Conservation (phyloP, 2,888 invertebrate species). For the Plutella xylostella region DNA sequence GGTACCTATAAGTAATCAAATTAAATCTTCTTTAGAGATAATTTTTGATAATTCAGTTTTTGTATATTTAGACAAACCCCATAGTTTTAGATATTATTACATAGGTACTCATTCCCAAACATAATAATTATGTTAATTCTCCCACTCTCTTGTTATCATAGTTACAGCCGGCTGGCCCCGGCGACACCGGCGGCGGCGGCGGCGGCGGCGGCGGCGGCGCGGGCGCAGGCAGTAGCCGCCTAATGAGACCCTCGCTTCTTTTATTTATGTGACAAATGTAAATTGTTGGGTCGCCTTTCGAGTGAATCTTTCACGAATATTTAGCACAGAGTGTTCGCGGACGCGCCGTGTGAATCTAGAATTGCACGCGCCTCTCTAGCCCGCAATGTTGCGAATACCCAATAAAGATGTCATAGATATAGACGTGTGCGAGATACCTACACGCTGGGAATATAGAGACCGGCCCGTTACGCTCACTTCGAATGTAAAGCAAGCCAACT, state of each 20-base stretch:
- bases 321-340: slow-evolving; percentile 34
- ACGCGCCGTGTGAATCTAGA: slow-evolving; percentile 42
- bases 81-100: too few relatives aligned
- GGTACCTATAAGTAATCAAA: too few relatives aligned
- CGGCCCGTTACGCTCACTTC: too few relatives aligned
- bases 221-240: slow-evolving; percentile 23
- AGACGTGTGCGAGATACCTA: slow-evolving; percentile 22
- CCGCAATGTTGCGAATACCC: slow-evolving; percentile 25
- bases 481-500: too few relatives aligned
- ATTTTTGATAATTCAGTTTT: too few relatives aligned
- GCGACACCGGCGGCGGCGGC: neutral
- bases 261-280: slow-evolving; percentile 63
- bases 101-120: too few relatives aligned
- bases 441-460: neutral
- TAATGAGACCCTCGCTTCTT: slow-evolving; percentile 58
- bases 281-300: slow-evolving; percentile 35
- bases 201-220: slow-evolving; percentile 23
- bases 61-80: too few relatives aligned
- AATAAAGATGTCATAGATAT: slow-evolving; percentile 37
- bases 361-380: slow-evolving; percentile 45
- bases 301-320: slow-evolving; percentile 50
- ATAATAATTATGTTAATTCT: too few relatives aligned
- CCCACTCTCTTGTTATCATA: too few relatives aligned
- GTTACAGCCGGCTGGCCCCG: too few relatives aligned
- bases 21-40: too few relatives aligned